Evolutionary conservation across 2,797 vertebrate genomes (phyloP), one percentile per base, ranked within the genome.

Genomic region (Labeo calbasu): DNA sequence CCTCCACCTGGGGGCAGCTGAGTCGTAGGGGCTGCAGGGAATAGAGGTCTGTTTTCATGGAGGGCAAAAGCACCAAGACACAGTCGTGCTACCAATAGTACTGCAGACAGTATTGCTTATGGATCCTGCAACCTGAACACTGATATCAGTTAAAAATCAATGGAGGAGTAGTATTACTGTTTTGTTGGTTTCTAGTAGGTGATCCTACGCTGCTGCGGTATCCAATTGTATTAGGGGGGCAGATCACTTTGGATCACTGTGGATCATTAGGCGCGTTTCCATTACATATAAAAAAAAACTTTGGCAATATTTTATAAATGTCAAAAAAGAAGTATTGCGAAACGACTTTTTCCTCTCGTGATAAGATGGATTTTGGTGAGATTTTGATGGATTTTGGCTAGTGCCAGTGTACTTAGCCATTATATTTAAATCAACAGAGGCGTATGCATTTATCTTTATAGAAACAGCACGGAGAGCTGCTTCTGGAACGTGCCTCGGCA

Each of bases 1-100:
- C 95, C 90, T 21, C 94, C 89, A 0, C 95, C 61, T 25, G 95
- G 91, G 55, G 96, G 94, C 48, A 94, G 91, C 87, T 94, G 94
- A 80, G 91, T 75, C 0, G 91, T 89, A 78, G 91, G 9, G 63
- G 81, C 92, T 93, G 87, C 19, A 69, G 55, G 21, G 23, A 32
- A 48, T 36, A 72, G 50, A 55, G 28, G 25, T 70, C 50, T 14
- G 28, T n/a, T 65, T 83, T 76, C 28, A 75, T 65, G 59, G 32
- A 81, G 12, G 19, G 19, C 21, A 50, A 19, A 48, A 15, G 4
- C 10, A 77, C 75, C 13, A 25, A 46, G 36, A 40, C 40, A 77
- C 75, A 59, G 14, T 77, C 36, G 5, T 61, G 36, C 14, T 61
- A 43, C 2, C 32, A 59, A 46, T 1, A 1, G 21, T 8, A 59